A percentile compares a stretch with the other conserved stretches of the same genome.
Conservation (phyloP, 2,113 vertebrate genomes). For the Oncorhynchus gorbuscha region DNA sequence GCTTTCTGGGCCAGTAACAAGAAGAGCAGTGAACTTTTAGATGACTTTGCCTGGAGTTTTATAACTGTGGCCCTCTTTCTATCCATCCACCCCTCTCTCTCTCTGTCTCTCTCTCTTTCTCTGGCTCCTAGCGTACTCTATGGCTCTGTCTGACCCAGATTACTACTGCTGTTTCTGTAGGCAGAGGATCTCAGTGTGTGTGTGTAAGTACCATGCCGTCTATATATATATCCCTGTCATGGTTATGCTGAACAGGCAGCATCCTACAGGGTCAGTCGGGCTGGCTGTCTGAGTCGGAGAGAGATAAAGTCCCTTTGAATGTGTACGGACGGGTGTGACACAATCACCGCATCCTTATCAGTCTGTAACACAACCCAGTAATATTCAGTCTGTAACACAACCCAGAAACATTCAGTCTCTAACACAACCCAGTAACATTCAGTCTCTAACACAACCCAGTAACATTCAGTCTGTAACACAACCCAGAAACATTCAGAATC, state of each 20-base stretch:
- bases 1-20: not conserved
- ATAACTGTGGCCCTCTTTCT: not conserved
- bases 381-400: not conserved
- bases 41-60: not conserved
- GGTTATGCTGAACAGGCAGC: not conserved
- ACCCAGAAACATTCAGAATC: not conserved
- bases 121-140: not conserved
- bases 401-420: no score
- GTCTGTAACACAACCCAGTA: not conserved
- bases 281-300: not conserved
- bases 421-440: not conserved
- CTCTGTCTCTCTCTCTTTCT: conserved; percentile 14
- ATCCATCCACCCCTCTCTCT: not conserved
- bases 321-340: not conserved
- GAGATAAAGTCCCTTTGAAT: not conserved
- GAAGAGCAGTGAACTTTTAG: not conserved
- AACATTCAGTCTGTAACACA: not conserved
- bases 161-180: conserved; percentile 1
- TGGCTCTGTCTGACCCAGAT: conserved; percentile 30
- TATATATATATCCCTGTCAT: conserved; percentile 23
- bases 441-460: not conserved
- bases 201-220: not conserved
- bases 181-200: conserved; percentile 4
- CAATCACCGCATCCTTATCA: not conserved
- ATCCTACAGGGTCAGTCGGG: not conserved